Conservation (phyloP, 2,797 vertebrate species). For the Pangasius sanitwongsei region DNA sequence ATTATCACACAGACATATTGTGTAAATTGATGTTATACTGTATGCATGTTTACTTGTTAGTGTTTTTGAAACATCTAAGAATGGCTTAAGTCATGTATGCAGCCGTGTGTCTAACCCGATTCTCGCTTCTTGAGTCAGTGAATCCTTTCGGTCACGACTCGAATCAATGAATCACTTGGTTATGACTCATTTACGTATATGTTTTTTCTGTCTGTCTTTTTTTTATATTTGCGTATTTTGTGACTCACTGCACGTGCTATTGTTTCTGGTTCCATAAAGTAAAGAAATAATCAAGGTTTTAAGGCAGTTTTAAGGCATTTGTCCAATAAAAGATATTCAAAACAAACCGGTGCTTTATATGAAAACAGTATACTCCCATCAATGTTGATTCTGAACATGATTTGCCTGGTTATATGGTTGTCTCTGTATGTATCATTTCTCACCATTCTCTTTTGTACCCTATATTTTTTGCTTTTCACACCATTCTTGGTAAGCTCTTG, state of each 20-base stretch:
- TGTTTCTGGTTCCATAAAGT: not conserved
- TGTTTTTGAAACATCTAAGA: not conserved
- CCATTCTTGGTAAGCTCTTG: not conserved
- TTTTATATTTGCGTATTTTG: no score
- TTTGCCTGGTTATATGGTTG: not conserved
- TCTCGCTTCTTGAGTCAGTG: not conserved
- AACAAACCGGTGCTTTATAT: not conserved
- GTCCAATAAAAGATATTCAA: not conserved
- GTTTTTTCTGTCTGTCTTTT: not conserved
- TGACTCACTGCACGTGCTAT: not conserved
- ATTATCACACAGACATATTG: not conserved
- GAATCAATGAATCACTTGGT: not conserved
- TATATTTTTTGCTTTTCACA: not conserved
- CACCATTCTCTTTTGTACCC: not conserved
- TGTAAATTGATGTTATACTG: not conserved
- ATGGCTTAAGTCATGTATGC: no score
- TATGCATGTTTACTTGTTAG: not conserved
- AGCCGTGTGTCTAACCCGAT: not conserved
- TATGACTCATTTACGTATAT: not conserved
- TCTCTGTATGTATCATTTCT: not conserved
- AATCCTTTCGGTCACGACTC: not conserved
- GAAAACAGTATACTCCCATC: not conserved
- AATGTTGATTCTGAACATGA: not conserved
- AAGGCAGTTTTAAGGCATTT: no score
- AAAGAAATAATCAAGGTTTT: not conserved